Percentiles rank a stretch among this genome's conserved stretches.
Evolutionary conservation across 2,888 invertebrate genomes (phyloP).

Genomic region (Lysandra bellargus): DNA sequence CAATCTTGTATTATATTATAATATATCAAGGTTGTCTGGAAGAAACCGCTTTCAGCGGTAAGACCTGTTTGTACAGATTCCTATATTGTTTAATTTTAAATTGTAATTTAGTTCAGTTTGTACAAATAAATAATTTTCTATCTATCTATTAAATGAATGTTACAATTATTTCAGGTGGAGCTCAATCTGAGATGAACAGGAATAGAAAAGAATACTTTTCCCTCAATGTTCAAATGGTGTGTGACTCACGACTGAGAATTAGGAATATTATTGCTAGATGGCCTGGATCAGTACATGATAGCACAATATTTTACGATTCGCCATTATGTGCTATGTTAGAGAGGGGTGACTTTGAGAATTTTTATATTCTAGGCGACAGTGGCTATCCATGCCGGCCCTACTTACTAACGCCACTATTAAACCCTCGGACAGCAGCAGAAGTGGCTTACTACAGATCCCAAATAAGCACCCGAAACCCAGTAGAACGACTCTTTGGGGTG

Average conservation of each 20-base stretch:
- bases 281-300: neutral
- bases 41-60: too few species aligned
- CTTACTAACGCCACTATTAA: neutral
- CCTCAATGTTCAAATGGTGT: neutral
- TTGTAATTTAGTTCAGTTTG: too few species aligned
- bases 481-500: neutral
- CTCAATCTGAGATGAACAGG: neutral
- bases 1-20: too few species aligned
- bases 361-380: neutral
- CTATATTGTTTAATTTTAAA: too few species aligned
- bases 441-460: neutral
- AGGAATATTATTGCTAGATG: neutral
- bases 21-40: too few species aligned
- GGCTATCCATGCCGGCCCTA: constrained; percentile 2
- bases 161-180: neutral
- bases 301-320: constrained; percentile 8
- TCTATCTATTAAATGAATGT: neutral
- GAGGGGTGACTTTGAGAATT: neutral
- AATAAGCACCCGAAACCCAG: neutral
- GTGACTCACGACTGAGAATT: neutral
- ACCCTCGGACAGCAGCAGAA: constrained; percentile 10
- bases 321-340: neutral
- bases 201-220: neutral
- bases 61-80: too few species aligned
- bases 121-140: too few species aligned